phyloP scores from a whole-genome alignment of 2,888 invertebrate genomes.

The Spodoptera littoralis region DNA sequence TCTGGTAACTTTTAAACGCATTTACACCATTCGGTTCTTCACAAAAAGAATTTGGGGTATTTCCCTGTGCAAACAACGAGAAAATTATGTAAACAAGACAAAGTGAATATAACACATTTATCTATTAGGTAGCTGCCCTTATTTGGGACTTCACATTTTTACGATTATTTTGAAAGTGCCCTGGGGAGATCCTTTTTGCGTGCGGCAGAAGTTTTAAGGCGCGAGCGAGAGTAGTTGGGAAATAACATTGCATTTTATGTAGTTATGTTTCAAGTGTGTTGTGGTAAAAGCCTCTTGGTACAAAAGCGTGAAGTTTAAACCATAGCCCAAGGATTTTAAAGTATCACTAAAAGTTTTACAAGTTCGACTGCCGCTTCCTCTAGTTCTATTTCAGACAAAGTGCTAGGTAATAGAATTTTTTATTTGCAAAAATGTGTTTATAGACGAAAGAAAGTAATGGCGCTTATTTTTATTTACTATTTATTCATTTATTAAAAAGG shows the following conservation, averaged over 20 bases:
- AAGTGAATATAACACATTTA: slow-evolving; percentile 63
- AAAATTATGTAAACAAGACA: slow-evolving; percentile 55
- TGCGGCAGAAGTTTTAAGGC: slow-evolving; percentile 54
- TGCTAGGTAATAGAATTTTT: too few relatives aligned
- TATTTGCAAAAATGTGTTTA: too few relatives aligned
- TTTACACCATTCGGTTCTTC: slow-evolving; percentile 23
- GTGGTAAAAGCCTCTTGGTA: slow-evolving; percentile 21
- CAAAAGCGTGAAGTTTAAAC: too few relatives aligned
- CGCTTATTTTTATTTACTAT: too few relatives aligned
- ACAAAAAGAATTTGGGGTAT: slow-evolving; percentile 27
- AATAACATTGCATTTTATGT: slow-evolving; percentile 30
- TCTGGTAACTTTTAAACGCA: slow-evolving; percentile 31
- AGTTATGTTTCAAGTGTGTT: slow-evolving; percentile 15
- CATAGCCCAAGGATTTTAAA: too few relatives aligned
- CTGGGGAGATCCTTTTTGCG: slow-evolving; percentile 56
- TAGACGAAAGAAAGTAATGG: too few relatives aligned
- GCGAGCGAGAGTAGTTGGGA: slow-evolving; percentile 24
- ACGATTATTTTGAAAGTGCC: slow-evolving; percentile 74
- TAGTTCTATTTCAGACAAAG: too few relatives aligned
- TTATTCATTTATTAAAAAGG: too few relatives aligned
- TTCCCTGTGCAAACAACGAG: slow-evolving; percentile 43
- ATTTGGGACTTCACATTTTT: slow-evolving; percentile 70
- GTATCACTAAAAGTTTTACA: too few relatives aligned
- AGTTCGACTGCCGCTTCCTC: too few relatives aligned
- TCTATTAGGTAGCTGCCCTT: slow-evolving; percentile 63